phyloP scores from a whole-genome alignment of 2,113 vertebrate genomes.

The Natator depressus region DNA sequence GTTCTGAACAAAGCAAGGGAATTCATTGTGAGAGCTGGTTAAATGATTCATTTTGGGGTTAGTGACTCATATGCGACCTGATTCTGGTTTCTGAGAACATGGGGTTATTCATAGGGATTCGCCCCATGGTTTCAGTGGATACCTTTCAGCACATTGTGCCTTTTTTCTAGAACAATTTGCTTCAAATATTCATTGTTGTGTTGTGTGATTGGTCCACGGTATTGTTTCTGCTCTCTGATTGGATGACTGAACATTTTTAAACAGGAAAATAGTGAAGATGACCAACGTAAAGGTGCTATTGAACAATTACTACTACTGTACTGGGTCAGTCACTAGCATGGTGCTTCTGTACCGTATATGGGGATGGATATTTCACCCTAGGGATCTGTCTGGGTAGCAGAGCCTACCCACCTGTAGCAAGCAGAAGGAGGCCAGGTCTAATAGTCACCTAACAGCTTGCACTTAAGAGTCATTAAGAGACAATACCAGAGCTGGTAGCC shows the following conservation, averaged over 20 bases:
- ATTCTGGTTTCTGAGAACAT: slow-evolving; percentile 31
- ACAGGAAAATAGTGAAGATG: not conserved
- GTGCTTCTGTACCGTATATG: not conserved
- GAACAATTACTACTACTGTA: not conserved
- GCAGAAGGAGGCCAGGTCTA: not conserved
- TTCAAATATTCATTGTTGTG: slow-evolving; percentile 7
- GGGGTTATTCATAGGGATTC: slow-evolving; percentile 37
- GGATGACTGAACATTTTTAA: not conserved
- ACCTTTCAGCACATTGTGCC: not conserved
- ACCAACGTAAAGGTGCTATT: not conserved
- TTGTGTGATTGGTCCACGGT: not conserved
- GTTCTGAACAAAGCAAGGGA: not conserved
- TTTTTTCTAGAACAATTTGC: not conserved
- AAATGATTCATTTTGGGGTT: slow-evolving; percentile 38
- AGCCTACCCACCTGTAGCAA: not conserved
- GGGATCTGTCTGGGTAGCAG: not conserved
- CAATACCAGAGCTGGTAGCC: not conserved
- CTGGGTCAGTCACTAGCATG: not conserved
- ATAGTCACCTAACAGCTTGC: not conserved
- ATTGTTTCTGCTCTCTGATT: slow-evolving; percentile 5
- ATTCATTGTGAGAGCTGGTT: slow-evolving; percentile 33
- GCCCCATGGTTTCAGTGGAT: not conserved
- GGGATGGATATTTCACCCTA: not conserved
- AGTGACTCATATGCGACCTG: slow-evolving; percentile 56
- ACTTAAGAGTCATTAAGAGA: not conserved